phyloP scores from a whole-genome alignment of 2,888 invertebrate genomes.

The Polietes domitor region DNA sequence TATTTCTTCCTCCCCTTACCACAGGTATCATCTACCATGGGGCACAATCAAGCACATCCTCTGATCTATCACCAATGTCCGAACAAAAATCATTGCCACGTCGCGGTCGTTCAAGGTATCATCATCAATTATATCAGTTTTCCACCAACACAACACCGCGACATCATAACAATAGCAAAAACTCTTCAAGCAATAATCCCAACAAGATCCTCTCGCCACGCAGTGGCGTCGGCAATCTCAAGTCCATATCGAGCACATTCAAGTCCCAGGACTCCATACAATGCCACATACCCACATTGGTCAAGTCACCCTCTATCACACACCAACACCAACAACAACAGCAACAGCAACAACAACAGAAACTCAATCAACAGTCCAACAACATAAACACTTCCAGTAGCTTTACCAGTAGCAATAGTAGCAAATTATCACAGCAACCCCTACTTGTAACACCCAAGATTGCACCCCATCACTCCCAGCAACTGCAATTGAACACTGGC shows the following conservation, averaged over 20 bases:
- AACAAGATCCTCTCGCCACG: slow-evolving; percentile 80
- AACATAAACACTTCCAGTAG: slow-evolving; percentile 69
- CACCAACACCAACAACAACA: slow-evolving; percentile 76
- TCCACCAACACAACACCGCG: slow-evolving; percentile 82
- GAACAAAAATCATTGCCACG: slow-evolving; percentile 89
- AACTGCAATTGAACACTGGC: slow-evolving; percentile 66
- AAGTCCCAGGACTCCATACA: slow-evolving; percentile 81
- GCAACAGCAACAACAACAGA: slow-evolving; percentile 66
- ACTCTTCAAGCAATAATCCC: slow-evolving; percentile 73
- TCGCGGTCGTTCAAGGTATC: slow-evolving; percentile 87
- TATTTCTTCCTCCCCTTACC: slow-evolving; percentile 67
- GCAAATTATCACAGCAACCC: slow-evolving; percentile 75
- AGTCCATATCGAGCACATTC: slow-evolving; percentile 80
- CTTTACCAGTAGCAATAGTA: slow-evolving; percentile 74
- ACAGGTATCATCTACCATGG: slow-evolving; percentile 88
- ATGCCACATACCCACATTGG: slow-evolving; percentile 80
- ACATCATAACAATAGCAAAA: slow-evolving; percentile 81
- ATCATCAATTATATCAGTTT: slow-evolving; percentile 81
- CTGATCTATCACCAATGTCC: slow-evolving; percentile 89
- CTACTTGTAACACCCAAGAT: slow-evolving; percentile 77
- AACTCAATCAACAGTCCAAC: slow-evolving; percentile 62
- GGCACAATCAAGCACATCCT: slow-evolving; percentile 88
- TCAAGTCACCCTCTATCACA: slow-evolving; percentile 79
- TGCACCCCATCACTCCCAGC: slow-evolving; percentile 71
- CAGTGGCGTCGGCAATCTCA: slow-evolving; percentile 78